These are phyloP conservation scores for Centroberyx gerrardi DNA, from an alignment of 2,797 vertebrate species.

Conservation along the genomic window DNA sequence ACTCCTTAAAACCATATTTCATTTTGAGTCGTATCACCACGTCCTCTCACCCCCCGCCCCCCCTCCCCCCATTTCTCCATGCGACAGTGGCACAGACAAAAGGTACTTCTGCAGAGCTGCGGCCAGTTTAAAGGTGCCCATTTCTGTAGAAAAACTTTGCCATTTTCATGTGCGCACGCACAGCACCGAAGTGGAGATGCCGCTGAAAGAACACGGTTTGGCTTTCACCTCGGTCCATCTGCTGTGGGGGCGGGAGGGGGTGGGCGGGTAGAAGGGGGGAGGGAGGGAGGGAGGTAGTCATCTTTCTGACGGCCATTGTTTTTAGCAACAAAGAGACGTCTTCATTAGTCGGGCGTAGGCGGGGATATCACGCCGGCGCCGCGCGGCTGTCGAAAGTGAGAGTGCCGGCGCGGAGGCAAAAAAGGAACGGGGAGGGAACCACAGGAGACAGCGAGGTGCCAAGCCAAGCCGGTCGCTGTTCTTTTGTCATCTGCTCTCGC, in stretches of 20 bases:
- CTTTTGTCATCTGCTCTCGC: conserved; percentile 79
- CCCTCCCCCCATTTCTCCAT: conserved; percentile 79
- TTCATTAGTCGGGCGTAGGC: conserved; percentile 85
- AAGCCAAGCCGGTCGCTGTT: conserved; percentile 82
- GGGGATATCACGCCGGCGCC: conserved; percentile 66
- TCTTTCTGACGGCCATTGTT: conserved; percentile 84
- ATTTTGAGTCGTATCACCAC: conserved; percentile 72
- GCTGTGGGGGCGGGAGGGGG: conserved; percentile 82
- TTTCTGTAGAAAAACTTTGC: conserved; percentile 65
- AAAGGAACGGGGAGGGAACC: conserved; percentile 47
- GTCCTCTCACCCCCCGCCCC: conserved; percentile 79
- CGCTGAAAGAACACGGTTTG: conserved; percentile 80
- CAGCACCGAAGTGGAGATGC: conserved; percentile 54
- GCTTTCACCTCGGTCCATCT: conserved; percentile 87
- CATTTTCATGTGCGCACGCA: conserved; percentile 54
- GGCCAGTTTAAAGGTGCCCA: conserved; percentile 52
- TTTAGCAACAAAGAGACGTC: conserved; percentile 83
- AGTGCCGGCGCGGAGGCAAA: conserved; percentile 39
- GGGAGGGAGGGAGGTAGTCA: conserved; percentile 65
- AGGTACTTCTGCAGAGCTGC: conserved; percentile 58
- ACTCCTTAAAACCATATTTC: conserved; percentile 84
- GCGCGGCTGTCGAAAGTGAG: conserved; percentile 67
- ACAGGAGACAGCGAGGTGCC: conserved; percentile 70
- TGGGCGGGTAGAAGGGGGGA: conserved; percentile 69
- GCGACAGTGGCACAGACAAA: conserved; percentile 54